Base-by-base conservation (phyloP, 2,888 invertebrate genomes). In the Drosophila parthenogenetica region DNA sequence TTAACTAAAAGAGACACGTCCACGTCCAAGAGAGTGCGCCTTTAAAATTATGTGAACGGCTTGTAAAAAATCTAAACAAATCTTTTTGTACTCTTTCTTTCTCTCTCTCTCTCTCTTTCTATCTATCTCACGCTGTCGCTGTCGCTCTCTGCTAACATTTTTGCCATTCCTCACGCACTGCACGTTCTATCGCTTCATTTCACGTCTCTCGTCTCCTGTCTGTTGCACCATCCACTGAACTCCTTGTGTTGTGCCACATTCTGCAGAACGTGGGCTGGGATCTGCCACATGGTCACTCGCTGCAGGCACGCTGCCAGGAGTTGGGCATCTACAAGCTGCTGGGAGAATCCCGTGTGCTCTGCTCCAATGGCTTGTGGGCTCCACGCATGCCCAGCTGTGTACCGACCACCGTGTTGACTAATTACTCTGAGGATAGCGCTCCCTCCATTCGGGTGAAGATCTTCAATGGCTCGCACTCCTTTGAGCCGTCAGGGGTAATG, bases 361-460 rank as follows among this genome's bases (percentile, higher is more conserved):
- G 97, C 90, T 95, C 95, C 79, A 97, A 97, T 89, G 97, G 97
- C 2, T 94, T 94, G 55, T 97, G 97, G 97, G 94, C 94, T 22
- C 94, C 95, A 1, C 94, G 92, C 16, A 93, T 96, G 90, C 97
- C 97, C 1, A 95, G 95, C 69, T 97, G 97, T 90, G 95, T 96
- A 35, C 96, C 97, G n/a, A 97, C 97, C 29, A 96, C 96, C 1
- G 93, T 96, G 40, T 93, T 97, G 77, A 96, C 97, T 42, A 97
- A 97, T 92, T 97, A 96, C 92, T 96, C 97, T 85, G 97, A 96
- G 79, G 96, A 96, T 87, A 96, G 96, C 40, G 97, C 97, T 0
- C 97, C 97, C 5, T 96, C 96, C 11, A 95, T 97, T 70, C 93
- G 95, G 58, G 95, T 96, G 82, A 94, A 95, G 80, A 94, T 96